Percentiles rank a stretch among this genome's conserved stretches.
These are phyloP conservation scores for Leucopsar rothschildi DNA, from an alignment of 2,113 vertebrate genomes.

Conservation along the genomic window DNA sequence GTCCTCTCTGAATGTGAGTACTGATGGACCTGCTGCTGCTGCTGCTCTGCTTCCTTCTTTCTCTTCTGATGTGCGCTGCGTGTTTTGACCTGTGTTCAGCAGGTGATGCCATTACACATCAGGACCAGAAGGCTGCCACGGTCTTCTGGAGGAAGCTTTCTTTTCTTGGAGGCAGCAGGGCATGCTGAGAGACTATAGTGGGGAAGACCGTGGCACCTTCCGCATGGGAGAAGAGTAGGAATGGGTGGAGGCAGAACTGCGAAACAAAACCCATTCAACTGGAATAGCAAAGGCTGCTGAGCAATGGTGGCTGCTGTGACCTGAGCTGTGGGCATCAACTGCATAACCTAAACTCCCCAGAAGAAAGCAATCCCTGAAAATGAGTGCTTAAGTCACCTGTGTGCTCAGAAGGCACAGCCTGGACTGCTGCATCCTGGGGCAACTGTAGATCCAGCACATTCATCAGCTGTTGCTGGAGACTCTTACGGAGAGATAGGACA, in stretches of 20 bases:
- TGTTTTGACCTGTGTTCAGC: neutral
- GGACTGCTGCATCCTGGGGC: neutral
- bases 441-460: neutral
- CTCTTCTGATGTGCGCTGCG: neutral
- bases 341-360: neutral
- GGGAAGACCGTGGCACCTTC: neutral
- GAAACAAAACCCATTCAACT: neutral
- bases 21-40: neutral
- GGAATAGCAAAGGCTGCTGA: neutral
- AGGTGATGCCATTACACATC: neutral
- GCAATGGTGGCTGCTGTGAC: neutral
- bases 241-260: neutral
- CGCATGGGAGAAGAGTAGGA: rapidly evolving
- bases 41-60: neutral
- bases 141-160: neutral
- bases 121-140: neutral
- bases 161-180: neutral
- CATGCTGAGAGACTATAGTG: rapidly evolving
- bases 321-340: neutral
- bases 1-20: neutral
- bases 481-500: neutral
- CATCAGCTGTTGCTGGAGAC: neutral
- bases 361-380: neutral
- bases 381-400: neutral
- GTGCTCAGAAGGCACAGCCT: neutral